Evolutionary conservation across 92 coral and sea anemone genomes (phyloP).

Genomic region (Zoanthus solanderi): DNA sequence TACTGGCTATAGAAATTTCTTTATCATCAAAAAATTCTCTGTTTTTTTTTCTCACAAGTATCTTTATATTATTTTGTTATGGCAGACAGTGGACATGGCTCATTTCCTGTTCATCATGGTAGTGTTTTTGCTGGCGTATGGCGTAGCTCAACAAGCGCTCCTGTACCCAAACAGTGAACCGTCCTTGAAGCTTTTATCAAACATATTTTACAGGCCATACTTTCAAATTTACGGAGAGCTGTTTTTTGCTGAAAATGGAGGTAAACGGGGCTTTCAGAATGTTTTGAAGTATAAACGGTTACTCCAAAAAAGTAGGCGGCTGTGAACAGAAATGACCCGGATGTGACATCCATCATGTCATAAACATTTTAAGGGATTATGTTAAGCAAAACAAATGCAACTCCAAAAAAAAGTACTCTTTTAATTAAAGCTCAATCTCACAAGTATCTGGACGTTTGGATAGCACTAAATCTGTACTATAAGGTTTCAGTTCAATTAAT

Average conservation of each 20-base stretch:
- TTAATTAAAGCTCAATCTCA: too few relatives aligned
- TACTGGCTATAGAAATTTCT: too few relatives aligned
- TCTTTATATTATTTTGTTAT: background rate
- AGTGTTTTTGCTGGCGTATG: constrained; percentile 85
- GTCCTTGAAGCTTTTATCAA: constrained; percentile 73
- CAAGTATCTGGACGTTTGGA: too few relatives aligned
- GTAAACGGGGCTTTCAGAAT: background rate
- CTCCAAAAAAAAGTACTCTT: too few relatives aligned
- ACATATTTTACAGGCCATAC: constrained; percentile 84
- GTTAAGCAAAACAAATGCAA: too few relatives aligned
- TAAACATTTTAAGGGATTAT: too few relatives aligned
- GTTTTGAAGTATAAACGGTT: background rate
- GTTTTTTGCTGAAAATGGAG: constrained; percentile 63
- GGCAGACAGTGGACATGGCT: constrained; percentile 83
- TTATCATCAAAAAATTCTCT: too few relatives aligned
- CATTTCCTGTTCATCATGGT: constrained; percentile 84
- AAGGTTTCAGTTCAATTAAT: too few relatives aligned
- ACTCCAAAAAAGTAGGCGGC: too few relatives aligned
- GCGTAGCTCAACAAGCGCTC: constrained; percentile 87
- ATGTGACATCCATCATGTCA: too few relatives aligned
- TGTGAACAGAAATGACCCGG: too few relatives aligned
- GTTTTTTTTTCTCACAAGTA: background rate
- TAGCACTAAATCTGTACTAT: too few relatives aligned
- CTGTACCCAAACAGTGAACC: constrained; percentile 69
- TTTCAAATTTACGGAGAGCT: constrained; percentile 91